Conservation (phyloP, 2,113 vertebrate species). For the Motacilla alba region DNA sequence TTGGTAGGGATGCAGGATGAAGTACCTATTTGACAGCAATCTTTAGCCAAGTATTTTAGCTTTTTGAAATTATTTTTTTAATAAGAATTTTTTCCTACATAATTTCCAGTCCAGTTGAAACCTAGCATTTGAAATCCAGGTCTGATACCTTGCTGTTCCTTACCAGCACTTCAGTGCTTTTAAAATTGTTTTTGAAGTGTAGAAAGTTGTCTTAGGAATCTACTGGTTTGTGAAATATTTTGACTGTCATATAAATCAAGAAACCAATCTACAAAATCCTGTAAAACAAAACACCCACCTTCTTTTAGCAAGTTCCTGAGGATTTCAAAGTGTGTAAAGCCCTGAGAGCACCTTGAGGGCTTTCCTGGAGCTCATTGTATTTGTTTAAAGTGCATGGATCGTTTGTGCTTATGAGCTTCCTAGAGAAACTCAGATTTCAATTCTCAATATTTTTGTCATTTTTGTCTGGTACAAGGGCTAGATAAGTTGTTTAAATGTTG, state of each 20-base stretch:
- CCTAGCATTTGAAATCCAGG: neutral
- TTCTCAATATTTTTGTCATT: neutral
- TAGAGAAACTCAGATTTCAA: neutral
- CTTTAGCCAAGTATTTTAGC: neutral
- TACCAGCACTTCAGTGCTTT: neutral
- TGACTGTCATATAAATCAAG: neutral
- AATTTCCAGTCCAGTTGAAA: neutral
- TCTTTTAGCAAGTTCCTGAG: neutral
- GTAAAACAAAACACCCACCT: neutral
- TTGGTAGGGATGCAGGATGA: neutral
- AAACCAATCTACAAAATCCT: neutral
- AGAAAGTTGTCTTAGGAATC: neutral
- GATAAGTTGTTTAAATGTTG: neutral
- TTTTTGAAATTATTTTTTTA: neutral
- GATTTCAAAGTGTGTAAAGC: neutral
- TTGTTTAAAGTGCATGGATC: neutral
- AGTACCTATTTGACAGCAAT: neutral
- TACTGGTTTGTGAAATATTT: neutral
- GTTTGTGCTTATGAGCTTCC: neutral
- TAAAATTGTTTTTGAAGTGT: neutral
- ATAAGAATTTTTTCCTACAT: neutral
- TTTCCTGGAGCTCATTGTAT: neutral
- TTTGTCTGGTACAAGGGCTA: neutral
- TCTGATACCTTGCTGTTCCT: neutral
- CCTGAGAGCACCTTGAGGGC: neutral